Base-by-base conservation (phyloP, 1,140 invertebrate genomes). In the Drosophila ananassae region DNA sequence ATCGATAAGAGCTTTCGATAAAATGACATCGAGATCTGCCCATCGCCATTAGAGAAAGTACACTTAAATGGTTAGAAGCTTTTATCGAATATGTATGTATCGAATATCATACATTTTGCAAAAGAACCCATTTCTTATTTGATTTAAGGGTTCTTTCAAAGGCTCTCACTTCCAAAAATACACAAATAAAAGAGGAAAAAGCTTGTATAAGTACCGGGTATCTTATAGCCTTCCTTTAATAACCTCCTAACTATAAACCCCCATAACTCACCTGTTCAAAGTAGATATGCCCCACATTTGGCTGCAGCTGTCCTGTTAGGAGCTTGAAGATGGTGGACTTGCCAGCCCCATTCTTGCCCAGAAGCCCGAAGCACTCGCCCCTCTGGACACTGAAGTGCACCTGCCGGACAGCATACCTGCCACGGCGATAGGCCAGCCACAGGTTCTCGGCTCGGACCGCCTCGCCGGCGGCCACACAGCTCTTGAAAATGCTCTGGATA, bases 301-400 rank as follows among this genome's bases (percentile, higher is more conserved):
- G 93, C 12, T 92, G 85, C 60, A 94, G 54, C 63, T 96, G 95
- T 1, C 95, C 95, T 0, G 96, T 96, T 44, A 96, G 90, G 93
- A 96, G 94, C 53, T 94, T 94, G 90, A 96, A 96, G 10, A 95
- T 96, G 0, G 95, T 95, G 0, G 95, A 95, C 90, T 96, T 96
- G 3, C 95, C 95, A 0, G 94, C 94, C 10, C 95, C 95, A 83
- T 96, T 96, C 57, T 95, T 93, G 17, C 96, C 96, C 25, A 97
- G 90, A 9, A 97, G 84, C 5, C 96, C 96, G 79, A 96, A 97
- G 82, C 96, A 96, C 92, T 92, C 90, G 54, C 90, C 91, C 1
- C 73, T 63, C 32, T 90, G 83, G 3, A 92, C 81, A 0, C 68
- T 68, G 48, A 92, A 92, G 41, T 89, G 79, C 2, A 92, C 85